Base-by-base conservation (phyloP, 1,140 invertebrate species). In the Tribolium madens region DNA sequence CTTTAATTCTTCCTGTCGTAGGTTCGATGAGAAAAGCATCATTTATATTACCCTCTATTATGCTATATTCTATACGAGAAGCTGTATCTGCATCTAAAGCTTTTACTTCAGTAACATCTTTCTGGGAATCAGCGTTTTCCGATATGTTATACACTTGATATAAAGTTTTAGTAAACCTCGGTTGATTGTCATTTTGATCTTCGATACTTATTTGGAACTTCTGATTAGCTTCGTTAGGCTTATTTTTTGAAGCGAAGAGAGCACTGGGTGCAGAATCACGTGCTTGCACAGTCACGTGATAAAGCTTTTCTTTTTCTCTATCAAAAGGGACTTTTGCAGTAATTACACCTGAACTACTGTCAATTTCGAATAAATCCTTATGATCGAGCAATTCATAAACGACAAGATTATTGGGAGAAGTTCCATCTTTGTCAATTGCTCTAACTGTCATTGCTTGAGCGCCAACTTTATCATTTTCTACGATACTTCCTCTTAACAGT, bases 141-240 rank as follows among this genome's bases (percentile, higher is more conserved):
- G 91, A 87, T 47, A 97, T 91, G 14, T 91, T 89, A 80, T 94
- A 92, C 0, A 94, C 93, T 3, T 91, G 88, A 86, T 97, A 97
- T 0, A 90, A 88, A 0, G 88, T 82, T 79, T 93, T 87, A 9
- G 91, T 92, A 84, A 97, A 97, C 77, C 90, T 89, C 0, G 95
- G 95, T 6, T 91, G 89, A 85, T 97, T 96, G 84, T 97, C 97
- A 84, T 97, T 96, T 85, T 94, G 95, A 86, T 98, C 97, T 6
- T 93, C 93, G 52, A 98, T 97, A 83, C 93, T 91, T 76, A 97
- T 95, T 75, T 91, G 89, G 82, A 97, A 96, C 69, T 91, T 90
- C 87, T 94, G 92, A 75, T 92, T 88, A 2, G 92, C 93, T 71
- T 86, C 88, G 80, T 91, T 91, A 3, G 83, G 92, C 77, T 93